Evolutionary conservation across 2,888 invertebrate species (phyloP).

Genomic region (Actias luna): DNA sequence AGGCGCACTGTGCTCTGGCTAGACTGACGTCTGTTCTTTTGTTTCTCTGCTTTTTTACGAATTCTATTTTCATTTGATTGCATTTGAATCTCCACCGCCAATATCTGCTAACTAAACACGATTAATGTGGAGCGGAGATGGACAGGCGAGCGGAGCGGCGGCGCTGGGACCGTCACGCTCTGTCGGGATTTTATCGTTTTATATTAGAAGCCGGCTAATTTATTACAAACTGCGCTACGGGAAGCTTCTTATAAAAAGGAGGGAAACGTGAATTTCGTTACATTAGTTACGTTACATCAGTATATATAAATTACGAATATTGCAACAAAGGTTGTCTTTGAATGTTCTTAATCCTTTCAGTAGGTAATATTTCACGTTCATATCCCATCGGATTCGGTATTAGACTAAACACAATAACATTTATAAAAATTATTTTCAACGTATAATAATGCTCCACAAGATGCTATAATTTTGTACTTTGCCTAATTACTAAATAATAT

Average conservation of each 20-base stretch:
- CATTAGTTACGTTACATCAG: constrained; percentile 40
- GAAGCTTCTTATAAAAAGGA: constrained; percentile 60
- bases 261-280: constrained; percentile 42
- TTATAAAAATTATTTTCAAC: not conserved
- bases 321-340: not conserved
- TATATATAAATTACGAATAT: constrained; percentile 17
- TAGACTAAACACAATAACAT: not conserved
- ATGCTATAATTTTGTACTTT: not conserved
- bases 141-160: constrained; percentile 66
- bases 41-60: constrained; percentile 79
- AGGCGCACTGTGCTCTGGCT: constrained; percentile 57
- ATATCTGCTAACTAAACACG: constrained; percentile 83
- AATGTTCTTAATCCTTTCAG: not conserved
- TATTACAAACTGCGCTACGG: constrained; percentile 76
- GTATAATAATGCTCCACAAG: not conserved
- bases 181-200: constrained; percentile 78
- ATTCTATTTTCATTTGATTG: constrained; percentile 82
- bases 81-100: constrained; percentile 82
- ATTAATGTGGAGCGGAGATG: constrained; percentile 79
- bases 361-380: not conserved
- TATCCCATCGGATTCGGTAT: not conserved
- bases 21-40: constrained; percentile 81
- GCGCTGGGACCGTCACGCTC: constrained; percentile 55
- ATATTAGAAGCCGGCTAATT: constrained; percentile 80
- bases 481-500: too few relatives aligned